phyloP scores from a whole-genome alignment of 2,888 invertebrate species.

The Tortricodes alternella region DNA sequence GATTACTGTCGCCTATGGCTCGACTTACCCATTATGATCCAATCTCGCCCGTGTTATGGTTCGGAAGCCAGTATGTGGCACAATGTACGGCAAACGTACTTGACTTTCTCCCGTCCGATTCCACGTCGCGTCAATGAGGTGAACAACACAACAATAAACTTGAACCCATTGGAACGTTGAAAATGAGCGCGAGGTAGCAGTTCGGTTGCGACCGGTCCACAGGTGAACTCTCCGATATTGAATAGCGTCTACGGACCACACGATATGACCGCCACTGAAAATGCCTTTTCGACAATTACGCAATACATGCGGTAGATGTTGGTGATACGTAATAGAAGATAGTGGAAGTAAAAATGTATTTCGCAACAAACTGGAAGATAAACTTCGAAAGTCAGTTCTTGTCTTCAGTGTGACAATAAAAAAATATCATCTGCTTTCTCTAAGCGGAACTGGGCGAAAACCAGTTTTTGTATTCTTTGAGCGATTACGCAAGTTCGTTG shows the following conservation, averaged over 20 bases:
- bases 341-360: slow-evolving; percentile 19
- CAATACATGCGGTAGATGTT: slow-evolving; percentile 41
- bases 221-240: slow-evolving; percentile 53
- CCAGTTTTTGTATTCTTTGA: slow-evolving; percentile 60
- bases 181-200: slow-evolving; percentile 54
- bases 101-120: slow-evolving; percentile 77
- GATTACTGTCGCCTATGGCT: slow-evolving; percentile 49
- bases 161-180: slow-evolving; percentile 70
- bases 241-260: slow-evolving; percentile 55
- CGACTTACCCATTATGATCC: slow-evolving; percentile 71
- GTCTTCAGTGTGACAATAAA: slow-evolving; percentile 48
- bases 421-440: slow-evolving; percentile 65
- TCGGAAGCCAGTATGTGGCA: slow-evolving; percentile 56
- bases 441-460: slow-evolving; percentile 57
- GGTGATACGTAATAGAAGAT: slow-evolving; percentile 26
- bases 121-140: slow-evolving; percentile 75
- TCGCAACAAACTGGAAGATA: slow-evolving; percentile 37
- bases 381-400: slow-evolving; percentile 45
- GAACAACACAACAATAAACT: slow-evolving; percentile 70
- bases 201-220: slow-evolving; percentile 71
- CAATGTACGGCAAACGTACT: slow-evolving; percentile 65
- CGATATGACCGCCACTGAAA: slow-evolving; percentile 39
- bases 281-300: slow-evolving; percentile 38
- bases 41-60: slow-evolving; percentile 66
- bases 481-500: slow-evolving; percentile 68